Evolutionary conservation across 2,888 invertebrate species (phyloP), one percentile per base, ranked within the genome.

Genomic region (Agrotis ipsilon): DNA sequence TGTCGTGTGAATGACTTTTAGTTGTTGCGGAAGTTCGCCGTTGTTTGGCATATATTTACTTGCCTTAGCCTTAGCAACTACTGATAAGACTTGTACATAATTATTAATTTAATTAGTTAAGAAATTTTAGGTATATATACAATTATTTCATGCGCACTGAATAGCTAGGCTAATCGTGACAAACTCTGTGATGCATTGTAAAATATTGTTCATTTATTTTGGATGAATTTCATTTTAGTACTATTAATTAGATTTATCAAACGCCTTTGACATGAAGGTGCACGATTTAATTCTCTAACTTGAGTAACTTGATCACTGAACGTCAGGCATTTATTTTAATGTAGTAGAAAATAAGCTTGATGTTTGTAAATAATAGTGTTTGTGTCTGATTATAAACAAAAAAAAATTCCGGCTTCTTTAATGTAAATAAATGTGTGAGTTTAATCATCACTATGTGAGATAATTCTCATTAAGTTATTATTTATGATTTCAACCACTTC

Each of bases 351-450:
- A 55, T 32, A 32, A 6, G 32, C n/a, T 32, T 19, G n/a, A 55
- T 55, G 32, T 55, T 66, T 66, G 51, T 67, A 67, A 67, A 51
- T 19, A 66, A 43, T 43, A 2, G 11, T 27, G 19, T 51, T 21
- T 21, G 18, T 19, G n/a, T 19, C 13, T 64, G 19, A 32, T 9
- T 7, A 32, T 39, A 39, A 39, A 39, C 19, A 43, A 16, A 51
- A 19, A 18, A 51, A 43, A 18, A n/a, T n/a, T n/a, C n/a, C n/a
- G n/a, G n/a, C n/a, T 11, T 19, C 14, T 3, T 5, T 27, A 7
- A 32, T 21, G 19, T 60, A 32, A 61, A 46, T 65, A 18, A 65
- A 21, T 32, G n/a, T 27, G 0, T 24, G 43, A 14, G 11, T 1
- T 19, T 59, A 13, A 27, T 11, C 27, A 61, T 19, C 18, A 7